Evolutionary conservation across 1,140 invertebrate species (phyloP), one percentile per base, ranked within the genome.

Genomic region (Amphibalanus amphitrite): DNA sequence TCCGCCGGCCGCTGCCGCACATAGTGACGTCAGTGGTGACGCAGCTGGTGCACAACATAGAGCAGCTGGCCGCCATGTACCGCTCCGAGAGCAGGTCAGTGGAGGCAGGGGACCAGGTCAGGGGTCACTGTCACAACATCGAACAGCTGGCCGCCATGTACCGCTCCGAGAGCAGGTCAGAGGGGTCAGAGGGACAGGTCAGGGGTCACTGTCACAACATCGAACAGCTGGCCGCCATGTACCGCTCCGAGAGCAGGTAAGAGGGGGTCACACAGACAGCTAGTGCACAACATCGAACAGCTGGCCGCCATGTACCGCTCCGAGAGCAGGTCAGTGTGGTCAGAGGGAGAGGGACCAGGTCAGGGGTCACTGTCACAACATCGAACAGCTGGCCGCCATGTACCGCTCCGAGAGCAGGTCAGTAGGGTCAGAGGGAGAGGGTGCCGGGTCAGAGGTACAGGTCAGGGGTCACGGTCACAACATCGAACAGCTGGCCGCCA

Each of bases 41-140:
- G 76, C 91, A 93, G 76, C 79, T 95, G 25, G 94, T 92, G 79
- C 85, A 84, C 64, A 95, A 94, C 78, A 84, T 94, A 30, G 91
- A 93, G 77, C 80, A 83, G 47, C 75, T 87, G 20, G 80, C 82
- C 0, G 80, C 79, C 10, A 81, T 67, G 23, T 67, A 67, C 65
- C 8, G 20, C 13, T 59, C 47, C 6, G 47, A 59, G 47, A 20
- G 20, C n/a, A n/a, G n/a, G n/a, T n/a, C n/a, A n/a, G n/a, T n/a
- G n/a, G n/a, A n/a, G n/a, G n/a, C n/a, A n/a, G n/a, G n/a, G n/a
- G n/a, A n/a, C n/a, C n/a, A n/a, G n/a, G n/a, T n/a, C n/a, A n/a
- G n/a, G n/a, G n/a, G n/a, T n/a, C n/a, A n/a, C n/a, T n/a, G n/a
- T n/a, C 85, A 84, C 64, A 95, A 94, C 78, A 84, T 94, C 33